Evolutionary conservation across 1,140 invertebrate species (phyloP).

Genomic region (Drosophila pachea): DNA sequence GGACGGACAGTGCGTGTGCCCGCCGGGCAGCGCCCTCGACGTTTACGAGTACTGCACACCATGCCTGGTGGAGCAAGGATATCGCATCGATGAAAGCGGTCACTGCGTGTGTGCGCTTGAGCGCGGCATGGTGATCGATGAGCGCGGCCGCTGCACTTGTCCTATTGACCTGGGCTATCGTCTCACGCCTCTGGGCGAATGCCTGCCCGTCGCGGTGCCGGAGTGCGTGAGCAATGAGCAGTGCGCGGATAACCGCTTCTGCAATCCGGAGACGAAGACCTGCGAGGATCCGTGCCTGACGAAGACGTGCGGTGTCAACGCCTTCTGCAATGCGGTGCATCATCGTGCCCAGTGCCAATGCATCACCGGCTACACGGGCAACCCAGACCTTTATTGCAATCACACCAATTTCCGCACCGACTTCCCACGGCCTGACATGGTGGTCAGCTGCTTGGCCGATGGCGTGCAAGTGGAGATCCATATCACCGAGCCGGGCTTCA

Average conservation of each 20-base stretch:
- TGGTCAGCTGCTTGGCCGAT: slow-evolving; percentile 93
- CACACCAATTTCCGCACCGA: slow-evolving; percentile 84
- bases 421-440: slow-evolving; percentile 91
- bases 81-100: slow-evolving; percentile 86
- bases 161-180: slow-evolving; percentile 85
- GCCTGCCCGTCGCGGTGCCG: slow-evolving; percentile 81
- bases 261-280: slow-evolving; percentile 83
- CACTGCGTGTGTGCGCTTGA: slow-evolving; percentile 89
- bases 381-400: slow-evolving; percentile 88
- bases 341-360: slow-evolving; percentile 91
- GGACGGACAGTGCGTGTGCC: slow-evolving; percentile 87
- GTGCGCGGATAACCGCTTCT: slow-evolving; percentile 88
- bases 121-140: slow-evolving; percentile 86
- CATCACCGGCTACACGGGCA: slow-evolving; percentile 88
- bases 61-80: slow-evolving; percentile 85
- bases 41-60: slow-evolving; percentile 87
- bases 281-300: slow-evolving; percentile 88
- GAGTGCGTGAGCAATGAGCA: slow-evolving; percentile 87
- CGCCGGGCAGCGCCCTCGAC: slow-evolving; percentile 87
- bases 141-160: slow-evolving; percentile 88
- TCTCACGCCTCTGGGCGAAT: slow-evolving; percentile 84
- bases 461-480: slow-evolving; percentile 93
- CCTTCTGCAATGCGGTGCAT: slow-evolving; percentile 88
- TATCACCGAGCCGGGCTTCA: slow-evolving; percentile 89
- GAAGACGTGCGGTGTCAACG: slow-evolving; percentile 86